Evolutionary conservation across 2,113 vertebrate genomes (phyloP).

Genomic region (Pterocles burchelli): DNA sequence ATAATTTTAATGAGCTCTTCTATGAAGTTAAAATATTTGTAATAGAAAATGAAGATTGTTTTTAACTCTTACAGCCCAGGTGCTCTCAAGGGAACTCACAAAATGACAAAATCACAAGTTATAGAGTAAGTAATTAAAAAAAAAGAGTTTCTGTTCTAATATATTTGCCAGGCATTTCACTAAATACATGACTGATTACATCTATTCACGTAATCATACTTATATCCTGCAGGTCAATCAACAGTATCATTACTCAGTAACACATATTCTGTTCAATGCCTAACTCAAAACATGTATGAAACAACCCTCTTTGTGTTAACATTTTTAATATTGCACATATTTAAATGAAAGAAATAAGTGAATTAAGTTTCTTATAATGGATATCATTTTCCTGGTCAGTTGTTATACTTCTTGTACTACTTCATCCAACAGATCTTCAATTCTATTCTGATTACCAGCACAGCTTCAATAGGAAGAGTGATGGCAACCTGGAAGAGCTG

Average conservation of each 20-base stretch:
- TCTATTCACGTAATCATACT: background rate
- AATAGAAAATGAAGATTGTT: background rate
- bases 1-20: slow-evolving; percentile 16
- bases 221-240: background rate
- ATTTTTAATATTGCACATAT: background rate
- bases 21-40: slow-evolving; percentile 17
- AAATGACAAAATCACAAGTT: background rate
- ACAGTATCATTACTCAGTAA: background rate
- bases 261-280: background rate
- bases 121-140: background rate
- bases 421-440: background rate
- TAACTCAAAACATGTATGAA: background rate
- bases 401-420: background rate
- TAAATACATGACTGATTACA: background rate
- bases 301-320: background rate
- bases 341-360: background rate
- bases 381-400: background rate
- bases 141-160: background rate
- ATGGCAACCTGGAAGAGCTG: background rate
- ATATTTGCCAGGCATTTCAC: background rate
- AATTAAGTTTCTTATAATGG: background rate
- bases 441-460: background rate
- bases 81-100: background rate
- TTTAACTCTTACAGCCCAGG: background rate
- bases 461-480: background rate